phyloP scores from a whole-genome alignment of 2,113 vertebrate species.

The western clawed frog (Xenopus tropicalis) region UCB_Xtro_10.0 CM004443.2:29692501-29693000 shows the following conservation, averaged over 20 bases:
- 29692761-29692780: background rate
- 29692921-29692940: conserved; percentile 34
- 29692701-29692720: background rate
- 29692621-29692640: background rate
- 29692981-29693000: conserved; percentile 9
- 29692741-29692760: conserved; percentile 9
- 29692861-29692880: background rate
- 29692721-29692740: background rate
- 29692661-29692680: background rate
- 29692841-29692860: conserved; percentile 13
- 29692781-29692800: conserved; percentile 24
- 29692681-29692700: background rate
- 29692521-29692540: too few relatives aligned
- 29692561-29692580: too few relatives aligned
- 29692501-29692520: too few relatives aligned
- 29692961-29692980: conserved; percentile 37
- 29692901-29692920: conserved; percentile 4
- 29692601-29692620: too few relatives aligned
- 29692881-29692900: background rate
- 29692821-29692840: conserved; percentile 16
- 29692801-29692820: conserved; percentile 17
- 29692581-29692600: too few relatives aligned
- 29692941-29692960: conserved; percentile 38
- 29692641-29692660: background rate
- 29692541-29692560: too few relatives aligned